phyloP scores from a whole-genome alignment of 1,140 invertebrate genomes.

The Palaemon carinicauda region DNA sequence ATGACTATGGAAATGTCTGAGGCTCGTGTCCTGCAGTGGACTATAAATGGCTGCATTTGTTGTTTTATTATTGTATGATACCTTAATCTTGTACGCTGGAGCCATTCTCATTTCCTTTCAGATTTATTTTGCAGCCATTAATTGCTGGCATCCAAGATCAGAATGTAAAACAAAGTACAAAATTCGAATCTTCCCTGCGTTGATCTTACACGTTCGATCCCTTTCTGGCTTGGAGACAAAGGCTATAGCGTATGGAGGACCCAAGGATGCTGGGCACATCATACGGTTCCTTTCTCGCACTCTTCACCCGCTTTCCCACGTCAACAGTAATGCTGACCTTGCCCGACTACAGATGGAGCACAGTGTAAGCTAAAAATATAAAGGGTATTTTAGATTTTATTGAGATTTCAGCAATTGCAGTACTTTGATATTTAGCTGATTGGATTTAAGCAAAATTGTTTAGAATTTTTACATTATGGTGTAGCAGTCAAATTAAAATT shows the following conservation, averaged over 20 bases:
- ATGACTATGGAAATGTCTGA: no score
- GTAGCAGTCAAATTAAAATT: no score
- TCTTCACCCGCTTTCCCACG: slow-evolving; percentile 22
- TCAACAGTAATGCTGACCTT: slow-evolving; percentile 28
- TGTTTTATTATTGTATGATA: no score
- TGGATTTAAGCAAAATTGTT: background rate
- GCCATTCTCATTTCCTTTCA: background rate
- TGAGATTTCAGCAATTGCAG: no score
- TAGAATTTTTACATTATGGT: no score
- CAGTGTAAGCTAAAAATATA: slow-evolving; percentile 2
- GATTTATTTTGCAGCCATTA: slow-evolving; percentile 44
- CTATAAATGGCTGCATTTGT: no score
- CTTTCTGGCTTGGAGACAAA: slow-evolving; percentile 31
- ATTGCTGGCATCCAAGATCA: slow-evolving; percentile 44
- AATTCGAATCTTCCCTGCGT: slow-evolving; percentile 33
- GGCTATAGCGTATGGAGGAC: slow-evolving; percentile 34
- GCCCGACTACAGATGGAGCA: slow-evolving; percentile 40
- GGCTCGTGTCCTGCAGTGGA: no score
- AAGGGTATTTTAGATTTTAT: background rate
- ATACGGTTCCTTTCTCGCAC: slow-evolving; percentile 27
- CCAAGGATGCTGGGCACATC: slow-evolving; percentile 11
- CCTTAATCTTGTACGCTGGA: no score
- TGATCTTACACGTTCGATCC: slow-evolving; percentile 22
- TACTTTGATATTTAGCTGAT: no score
- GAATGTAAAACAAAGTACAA: slow-evolving; percentile 37